Conservation (phyloP, 2,113 vertebrate genomes). For the Pavo muticus region DNA sequence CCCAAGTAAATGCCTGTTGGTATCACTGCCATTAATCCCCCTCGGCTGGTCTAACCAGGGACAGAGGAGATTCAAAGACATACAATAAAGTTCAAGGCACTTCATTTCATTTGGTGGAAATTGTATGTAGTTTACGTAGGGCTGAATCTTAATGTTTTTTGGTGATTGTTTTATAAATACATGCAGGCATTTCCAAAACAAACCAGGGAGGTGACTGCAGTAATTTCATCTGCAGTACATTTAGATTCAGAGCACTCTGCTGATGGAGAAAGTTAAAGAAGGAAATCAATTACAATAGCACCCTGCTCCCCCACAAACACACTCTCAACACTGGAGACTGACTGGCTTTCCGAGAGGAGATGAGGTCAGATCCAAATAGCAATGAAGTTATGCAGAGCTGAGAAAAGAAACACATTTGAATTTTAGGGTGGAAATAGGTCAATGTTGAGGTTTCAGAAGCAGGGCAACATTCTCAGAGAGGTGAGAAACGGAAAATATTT, state of each 20-base stretch:
- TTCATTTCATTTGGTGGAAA: background rate
- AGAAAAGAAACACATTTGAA: background rate
- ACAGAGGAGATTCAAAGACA: background rate
- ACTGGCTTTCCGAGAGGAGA: background rate
- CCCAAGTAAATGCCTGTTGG: background rate
- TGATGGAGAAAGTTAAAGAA: background rate
- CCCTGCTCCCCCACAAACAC: background rate
- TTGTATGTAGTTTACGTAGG: rapidly evolving
- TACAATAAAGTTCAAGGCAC: background rate
- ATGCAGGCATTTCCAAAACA: background rate
- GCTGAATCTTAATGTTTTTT: background rate
- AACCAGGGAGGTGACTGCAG: background rate
- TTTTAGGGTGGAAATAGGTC: background rate
- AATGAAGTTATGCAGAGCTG: background rate
- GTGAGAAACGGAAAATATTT: background rate
- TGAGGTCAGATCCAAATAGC: background rate
- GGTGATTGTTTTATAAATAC: background rate
- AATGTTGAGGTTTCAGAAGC: background rate
- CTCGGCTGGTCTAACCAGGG: background rate
- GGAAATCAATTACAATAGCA: background rate
- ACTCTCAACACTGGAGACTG: background rate
- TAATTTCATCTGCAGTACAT: background rate
- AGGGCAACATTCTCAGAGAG: background rate
- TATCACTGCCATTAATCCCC: background rate
- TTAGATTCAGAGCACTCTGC: background rate